These are phyloP conservation scores for Gymnoscopelus braueri DNA, from an alignment of 2,797 vertebrate species.

Conservation along the genomic window DNA sequence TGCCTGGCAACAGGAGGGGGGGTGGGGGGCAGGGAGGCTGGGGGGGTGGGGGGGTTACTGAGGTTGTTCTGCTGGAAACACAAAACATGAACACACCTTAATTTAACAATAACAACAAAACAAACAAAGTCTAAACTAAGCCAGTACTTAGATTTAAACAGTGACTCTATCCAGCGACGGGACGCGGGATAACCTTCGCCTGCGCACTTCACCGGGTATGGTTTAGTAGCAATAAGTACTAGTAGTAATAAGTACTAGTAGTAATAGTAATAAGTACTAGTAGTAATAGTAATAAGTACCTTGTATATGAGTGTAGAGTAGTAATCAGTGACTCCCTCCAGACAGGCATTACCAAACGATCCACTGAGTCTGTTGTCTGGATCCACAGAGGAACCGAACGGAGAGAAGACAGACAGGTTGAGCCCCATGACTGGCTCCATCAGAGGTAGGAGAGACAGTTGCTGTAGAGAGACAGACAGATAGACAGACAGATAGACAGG, in stretches of 20 bases:
- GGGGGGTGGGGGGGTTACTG: conserved; percentile 97
- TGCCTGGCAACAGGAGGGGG: conserved; percentile 91
- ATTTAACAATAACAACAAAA: too few species aligned
- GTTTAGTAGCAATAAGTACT: too few species aligned
- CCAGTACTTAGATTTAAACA: too few species aligned
- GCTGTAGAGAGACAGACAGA: conserved; percentile 62
- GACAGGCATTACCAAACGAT: conserved; percentile 90
- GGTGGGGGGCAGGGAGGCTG: conserved; percentile 95
- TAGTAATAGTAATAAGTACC: too few species aligned
- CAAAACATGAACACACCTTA: too few species aligned
- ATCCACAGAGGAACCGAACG: conserved; percentile 89
- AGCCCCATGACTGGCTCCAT: conserved; percentile 95
- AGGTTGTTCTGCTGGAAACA: conserved; percentile 91
- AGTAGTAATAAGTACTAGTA: not conserved
- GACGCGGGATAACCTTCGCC: too few species aligned
- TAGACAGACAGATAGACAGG: not conserved
- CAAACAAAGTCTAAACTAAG: too few species aligned
- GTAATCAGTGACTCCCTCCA: conserved; percentile 94
- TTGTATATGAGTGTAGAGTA: conserved; percentile 77
- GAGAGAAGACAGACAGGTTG: conserved; percentile 92
- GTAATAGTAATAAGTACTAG: conserved; percentile 62
- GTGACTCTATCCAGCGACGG: too few species aligned
- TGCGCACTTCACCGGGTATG: too few species aligned
- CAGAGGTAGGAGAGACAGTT: conserved; percentile 92
- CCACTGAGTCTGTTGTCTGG: conserved; percentile 90